Base-by-base conservation (phyloP, 2,113 vertebrate species). In the Nesogale talazaci region DNA sequence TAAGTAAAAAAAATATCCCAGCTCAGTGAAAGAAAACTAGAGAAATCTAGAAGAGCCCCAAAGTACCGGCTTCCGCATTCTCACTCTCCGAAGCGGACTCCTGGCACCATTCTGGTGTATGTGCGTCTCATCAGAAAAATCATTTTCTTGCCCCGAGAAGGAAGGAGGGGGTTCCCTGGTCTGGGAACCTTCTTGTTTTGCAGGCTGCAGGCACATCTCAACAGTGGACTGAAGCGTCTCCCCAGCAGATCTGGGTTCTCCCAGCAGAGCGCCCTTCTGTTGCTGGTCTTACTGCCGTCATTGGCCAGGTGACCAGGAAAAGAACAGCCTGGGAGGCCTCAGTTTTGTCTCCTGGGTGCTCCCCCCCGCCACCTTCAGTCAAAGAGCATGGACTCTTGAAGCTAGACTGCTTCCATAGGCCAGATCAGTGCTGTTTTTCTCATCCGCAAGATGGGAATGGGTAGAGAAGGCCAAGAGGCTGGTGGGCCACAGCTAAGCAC, bases 21-120 rank as follows among this genome's bases (percentile, higher is more conserved):
- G 46, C 46, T 52, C 46, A 52, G 46, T 52, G 46, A 52, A 25
- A 57, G 6, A 63, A 74, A 67, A 2, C 81, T 67, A 92, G 94
- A 80, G 88, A 81, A 81, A 52, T 85, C 67, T 81, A 80, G 81
- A 78, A 63, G 63, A 92, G 65, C 42, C 59, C n/a, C 75, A 75
- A 92, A 90, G 61, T 38, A 38, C 6, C 86, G 56, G 38, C 23
- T 29, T 87, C 57, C 40, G 1, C 77, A 19, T 75, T 82, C 76
- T 77, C 34, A 83, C 31, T 1, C 15, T 27, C 40, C 16, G 75
- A 38, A 86, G 38, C 38, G 38, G 34, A 59, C 76, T 36, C 63
- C 15, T 29, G 3, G 40, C 56, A 69, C 67, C 6, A 31, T 74
- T 85, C 72, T 69, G 31, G 38, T 67, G 63, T 90, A 8, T 69